These are phyloP conservation scores for Drosophila recens DNA, from an alignment of 2,888 invertebrate genomes.

Conservation along the genomic window DNA sequence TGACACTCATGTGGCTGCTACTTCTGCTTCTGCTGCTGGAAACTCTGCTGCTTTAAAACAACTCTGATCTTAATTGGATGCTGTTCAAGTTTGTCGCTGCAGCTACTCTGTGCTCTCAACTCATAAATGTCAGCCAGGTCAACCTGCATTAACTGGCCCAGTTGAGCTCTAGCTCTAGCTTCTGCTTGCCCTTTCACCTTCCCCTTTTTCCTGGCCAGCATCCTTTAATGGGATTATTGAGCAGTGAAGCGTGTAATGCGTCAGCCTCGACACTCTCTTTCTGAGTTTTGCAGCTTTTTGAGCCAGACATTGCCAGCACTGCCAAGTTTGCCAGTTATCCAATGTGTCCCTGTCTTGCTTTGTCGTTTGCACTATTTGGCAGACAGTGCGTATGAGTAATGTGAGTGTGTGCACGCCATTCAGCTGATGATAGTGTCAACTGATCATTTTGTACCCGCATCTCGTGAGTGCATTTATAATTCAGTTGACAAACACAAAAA, in stretches of 20 bases:
- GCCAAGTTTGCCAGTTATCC: constrained; percentile 19
- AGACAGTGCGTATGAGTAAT: constrained; percentile 57
- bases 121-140: constrained; percentile 71
- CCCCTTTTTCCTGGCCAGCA: constrained; percentile 21
- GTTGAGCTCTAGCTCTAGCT: constrained; percentile 46
- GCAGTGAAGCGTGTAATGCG: constrained; percentile 79
- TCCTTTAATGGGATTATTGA: constrained; percentile 81
- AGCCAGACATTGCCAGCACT: constrained; percentile 25
- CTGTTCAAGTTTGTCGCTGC: constrained; percentile 35
- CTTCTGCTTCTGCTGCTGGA: constrained; percentile 3
- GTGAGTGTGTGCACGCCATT: neutral
- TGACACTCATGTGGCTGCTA: constrained; percentile 35
- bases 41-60: constrained; percentile 19
- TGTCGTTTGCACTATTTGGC: constrained; percentile 44
- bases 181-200: neutral
- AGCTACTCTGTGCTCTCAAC: constrained; percentile 28
- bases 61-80: constrained; percentile 52
- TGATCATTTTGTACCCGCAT: constrained; percentile 10
- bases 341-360: constrained; percentile 43
- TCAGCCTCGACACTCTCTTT: constrained; percentile 53
- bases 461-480: neutral
- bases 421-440: constrained; percentile 2
- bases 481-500: neutral
- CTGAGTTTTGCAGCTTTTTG: constrained; percentile 40
- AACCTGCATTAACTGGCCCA: constrained; percentile 75